Percentiles rank a stretch among this genome's conserved stretches.
phyloP scores from a whole-genome alignment of 2,113 vertebrate genomes.

The Tenebrosternarchus preto region DNA sequence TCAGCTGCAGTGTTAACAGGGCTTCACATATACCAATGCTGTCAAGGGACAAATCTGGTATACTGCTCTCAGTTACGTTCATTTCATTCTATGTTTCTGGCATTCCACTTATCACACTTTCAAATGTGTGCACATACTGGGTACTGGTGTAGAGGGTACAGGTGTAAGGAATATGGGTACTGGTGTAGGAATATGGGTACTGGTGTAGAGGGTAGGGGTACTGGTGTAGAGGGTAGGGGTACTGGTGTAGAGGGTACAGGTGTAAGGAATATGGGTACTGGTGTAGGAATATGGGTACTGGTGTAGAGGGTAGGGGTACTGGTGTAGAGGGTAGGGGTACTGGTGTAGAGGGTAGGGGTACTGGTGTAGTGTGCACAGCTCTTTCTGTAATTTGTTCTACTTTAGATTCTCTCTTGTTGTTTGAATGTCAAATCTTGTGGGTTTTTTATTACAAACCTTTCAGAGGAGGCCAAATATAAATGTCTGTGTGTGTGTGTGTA shows the following conservation, averaged over 20 bases:
- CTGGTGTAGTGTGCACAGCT: not conserved
- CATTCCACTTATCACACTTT: too few relatives aligned
- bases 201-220: not conserved
- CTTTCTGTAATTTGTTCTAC: not conserved
- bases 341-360: not conserved
- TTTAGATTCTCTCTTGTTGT: not conserved
- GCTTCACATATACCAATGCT: too few relatives aligned
- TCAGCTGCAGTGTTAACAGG: too few relatives aligned
- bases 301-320: not conserved
- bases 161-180: not conserved
- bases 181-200: not conserved
- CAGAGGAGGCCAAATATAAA: constrained; percentile 7
- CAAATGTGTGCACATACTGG: too few relatives aligned
- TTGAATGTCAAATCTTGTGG: constrained; percentile 14
- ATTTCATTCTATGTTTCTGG: too few relatives aligned
- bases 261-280: not conserved
- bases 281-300: not conserved
- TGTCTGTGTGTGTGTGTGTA: not conserved
- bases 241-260: not conserved
- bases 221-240: not conserved
- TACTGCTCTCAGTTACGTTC: too few relatives aligned
- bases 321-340: not conserved
- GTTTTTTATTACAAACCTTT: not conserved
- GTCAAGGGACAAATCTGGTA: too few relatives aligned
- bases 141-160: too few relatives aligned